Evolutionary conservation across 2,888 invertebrate genomes (phyloP).

Genomic region (Syrphus vitripennis): DNA sequence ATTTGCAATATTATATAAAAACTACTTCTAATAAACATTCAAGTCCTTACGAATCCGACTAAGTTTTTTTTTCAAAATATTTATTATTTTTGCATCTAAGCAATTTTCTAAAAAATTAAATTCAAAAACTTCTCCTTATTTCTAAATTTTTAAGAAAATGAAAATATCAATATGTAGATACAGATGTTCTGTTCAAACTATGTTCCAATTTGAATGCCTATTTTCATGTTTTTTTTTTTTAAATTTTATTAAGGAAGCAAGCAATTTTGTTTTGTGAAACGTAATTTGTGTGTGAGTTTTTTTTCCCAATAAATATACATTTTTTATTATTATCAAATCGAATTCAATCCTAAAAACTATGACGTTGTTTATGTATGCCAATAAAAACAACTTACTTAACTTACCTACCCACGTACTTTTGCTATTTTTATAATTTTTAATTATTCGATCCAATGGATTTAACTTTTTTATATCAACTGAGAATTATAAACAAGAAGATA

Average conservation of each 20-base stretch:
- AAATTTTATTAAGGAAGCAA: slow-evolving; percentile 25
- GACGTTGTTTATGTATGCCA: slow-evolving; percentile 10
- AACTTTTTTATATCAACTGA: not conserved
- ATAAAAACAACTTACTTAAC: slow-evolving; percentile 52
- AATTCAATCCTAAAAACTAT: slow-evolving; percentile 10
- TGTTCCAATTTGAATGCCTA: not conserved
- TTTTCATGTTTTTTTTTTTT: not conserved
- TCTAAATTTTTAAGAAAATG: no score
- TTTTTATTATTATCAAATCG: slow-evolving; percentile 59
- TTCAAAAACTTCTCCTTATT: no score
- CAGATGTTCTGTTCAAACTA: no score
- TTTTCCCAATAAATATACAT: slow-evolving; percentile 46
- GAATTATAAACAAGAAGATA: not conserved
- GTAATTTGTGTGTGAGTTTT: not conserved
- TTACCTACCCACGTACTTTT: slow-evolving; percentile 16
- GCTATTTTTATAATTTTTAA: slow-evolving; percentile 68
- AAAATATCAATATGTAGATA: no score
- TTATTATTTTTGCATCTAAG: no score
- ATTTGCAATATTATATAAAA: no score
- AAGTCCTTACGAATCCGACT: no score
- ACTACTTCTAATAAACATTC: no score
- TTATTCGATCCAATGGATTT: slow-evolving; percentile 26
- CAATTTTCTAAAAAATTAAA: no score
- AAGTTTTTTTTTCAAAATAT: no score
- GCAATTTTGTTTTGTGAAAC: not conserved